Conservation (phyloP, 1,140 invertebrate species). For the Conopomorpha cramerella region DNA sequence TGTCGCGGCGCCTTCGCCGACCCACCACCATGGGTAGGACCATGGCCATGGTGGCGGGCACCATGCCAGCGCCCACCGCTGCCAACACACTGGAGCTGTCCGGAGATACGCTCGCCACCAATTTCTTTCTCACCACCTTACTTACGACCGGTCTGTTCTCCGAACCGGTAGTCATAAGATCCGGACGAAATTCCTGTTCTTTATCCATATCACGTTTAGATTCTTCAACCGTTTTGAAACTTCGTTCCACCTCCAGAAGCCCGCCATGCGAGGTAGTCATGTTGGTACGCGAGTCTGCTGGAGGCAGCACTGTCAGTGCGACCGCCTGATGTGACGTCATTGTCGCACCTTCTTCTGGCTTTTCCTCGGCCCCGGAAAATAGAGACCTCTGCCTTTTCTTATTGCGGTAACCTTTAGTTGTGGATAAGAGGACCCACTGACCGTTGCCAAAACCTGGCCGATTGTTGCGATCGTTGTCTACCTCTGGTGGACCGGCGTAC, state of each 20-base stretch:
- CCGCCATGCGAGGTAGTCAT: slow-evolving; percentile 77
- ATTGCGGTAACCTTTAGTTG: slow-evolving; percentile 72
- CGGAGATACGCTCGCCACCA: slow-evolving; percentile 24
- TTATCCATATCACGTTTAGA: slow-evolving; percentile 49
- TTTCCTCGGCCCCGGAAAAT: slow-evolving; percentile 18
- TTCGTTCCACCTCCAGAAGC: slow-evolving; percentile 73
- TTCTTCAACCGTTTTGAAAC: slow-evolving; percentile 70
- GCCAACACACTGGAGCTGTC: slow-evolving; percentile 68
- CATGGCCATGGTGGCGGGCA: slow-evolving; percentile 80
- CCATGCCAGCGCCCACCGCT: slow-evolving; percentile 75
- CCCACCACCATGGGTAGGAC: slow-evolving; percentile 76
- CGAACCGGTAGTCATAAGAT: slow-evolving; percentile 13
- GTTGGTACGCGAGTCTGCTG: slow-evolving; percentile 65
- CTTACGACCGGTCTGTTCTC: slow-evolving; percentile 26
- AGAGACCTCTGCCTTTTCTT: slow-evolving; percentile 53
- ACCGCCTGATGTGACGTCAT: slow-evolving; percentile 63
- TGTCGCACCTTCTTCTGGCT: slow-evolving; percentile 18
- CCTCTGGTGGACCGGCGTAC: slow-evolving; percentile 34
- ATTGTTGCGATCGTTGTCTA: slow-evolving; percentile 32
- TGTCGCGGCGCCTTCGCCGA: slow-evolving; percentile 51
- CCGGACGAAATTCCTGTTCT: slow-evolving; percentile 20
- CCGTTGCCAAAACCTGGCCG: slow-evolving; percentile 70
- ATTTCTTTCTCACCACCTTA: slow-evolving; percentile 36
- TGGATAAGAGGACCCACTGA: slow-evolving; percentile 76
- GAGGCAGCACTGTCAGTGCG: slow-evolving; percentile 71